Evolutionary conservation across 2,888 invertebrate genomes (phyloP).

Genomic region (Acanthosepion pharaonis): DNA sequence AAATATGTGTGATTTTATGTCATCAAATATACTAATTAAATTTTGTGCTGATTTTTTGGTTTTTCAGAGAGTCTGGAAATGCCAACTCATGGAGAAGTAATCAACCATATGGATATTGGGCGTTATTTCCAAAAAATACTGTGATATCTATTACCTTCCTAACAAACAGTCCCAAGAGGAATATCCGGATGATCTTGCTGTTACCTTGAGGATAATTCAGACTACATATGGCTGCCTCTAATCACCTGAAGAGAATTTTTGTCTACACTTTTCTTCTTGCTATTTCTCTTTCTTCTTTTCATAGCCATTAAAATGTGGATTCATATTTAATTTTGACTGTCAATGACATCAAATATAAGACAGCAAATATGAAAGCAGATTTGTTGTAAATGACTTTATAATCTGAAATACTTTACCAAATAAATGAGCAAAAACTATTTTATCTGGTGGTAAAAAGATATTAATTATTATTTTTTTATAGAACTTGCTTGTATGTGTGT

Average conservation of each 20-base stretch:
- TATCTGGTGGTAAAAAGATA: no score
- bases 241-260: background rate
- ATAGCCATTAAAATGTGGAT: no score
- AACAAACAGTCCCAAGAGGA: constrained; percentile 80
- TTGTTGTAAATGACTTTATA: no score
- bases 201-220: constrained; percentile 53
- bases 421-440: no score
- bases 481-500: no score
- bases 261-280: background rate
- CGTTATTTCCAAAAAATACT: constrained; percentile 80
- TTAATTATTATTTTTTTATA: no score
- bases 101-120: constrained; percentile 78
- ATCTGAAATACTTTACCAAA: no score
- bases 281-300: background rate
- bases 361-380: no score
- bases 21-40: background rate
- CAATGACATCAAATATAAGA: no score
- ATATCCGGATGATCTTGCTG: constrained; percentile 80
- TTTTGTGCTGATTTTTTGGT: background rate
- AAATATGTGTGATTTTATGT: no score
- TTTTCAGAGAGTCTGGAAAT: constrained; percentile 78
- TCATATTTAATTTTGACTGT: no score
- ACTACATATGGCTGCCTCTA: constrained; percentile 50
- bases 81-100: constrained; percentile 74
- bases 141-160: constrained; percentile 80